Percentiles rank a stretch among this genome's conserved stretches.
phyloP scores from a whole-genome alignment of 2,113 vertebrate genomes.

The Muntiacus muntjak region DNA sequence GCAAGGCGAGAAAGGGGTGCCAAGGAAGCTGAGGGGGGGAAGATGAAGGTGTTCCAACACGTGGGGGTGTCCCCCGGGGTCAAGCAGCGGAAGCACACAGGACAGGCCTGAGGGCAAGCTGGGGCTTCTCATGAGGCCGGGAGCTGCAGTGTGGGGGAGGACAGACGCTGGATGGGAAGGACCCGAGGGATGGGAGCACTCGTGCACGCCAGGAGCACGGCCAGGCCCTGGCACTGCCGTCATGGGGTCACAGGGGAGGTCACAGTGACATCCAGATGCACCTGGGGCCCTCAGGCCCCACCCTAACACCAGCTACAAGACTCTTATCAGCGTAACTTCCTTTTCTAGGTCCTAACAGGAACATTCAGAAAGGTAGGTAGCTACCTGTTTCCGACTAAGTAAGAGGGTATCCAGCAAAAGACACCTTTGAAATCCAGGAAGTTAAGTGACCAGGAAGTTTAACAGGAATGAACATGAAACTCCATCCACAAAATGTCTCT shows the following conservation, averaged over 20 bases:
- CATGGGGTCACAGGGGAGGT: accelerated
- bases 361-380: neutral
- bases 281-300: neutral
- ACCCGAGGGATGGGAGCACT: neutral
- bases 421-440: neutral
- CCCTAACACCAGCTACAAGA: neutral
- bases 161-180: neutral
- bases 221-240: neutral
- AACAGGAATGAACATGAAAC: neutral
- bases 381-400: neutral
- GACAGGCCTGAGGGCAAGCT: neutral
- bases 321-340: neutral
- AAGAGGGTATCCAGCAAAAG: neutral
- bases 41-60: accelerated
- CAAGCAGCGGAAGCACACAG: neutral
- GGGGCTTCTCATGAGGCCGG: neutral
- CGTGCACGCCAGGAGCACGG: neutral
- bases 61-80: accelerated
- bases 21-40: neutral
- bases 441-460: neutral
- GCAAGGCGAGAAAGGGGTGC: too few relatives aligned
- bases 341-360: neutral
- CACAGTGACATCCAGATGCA: neutral
- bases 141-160: accelerated
- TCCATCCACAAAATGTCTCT: neutral